A percentile compares a stretch with the other conserved stretches of the same genome.
Evolutionary conservation across 2,797 vertebrate species (phyloP).

Genomic region (Eidolon dupreanum): DNA sequence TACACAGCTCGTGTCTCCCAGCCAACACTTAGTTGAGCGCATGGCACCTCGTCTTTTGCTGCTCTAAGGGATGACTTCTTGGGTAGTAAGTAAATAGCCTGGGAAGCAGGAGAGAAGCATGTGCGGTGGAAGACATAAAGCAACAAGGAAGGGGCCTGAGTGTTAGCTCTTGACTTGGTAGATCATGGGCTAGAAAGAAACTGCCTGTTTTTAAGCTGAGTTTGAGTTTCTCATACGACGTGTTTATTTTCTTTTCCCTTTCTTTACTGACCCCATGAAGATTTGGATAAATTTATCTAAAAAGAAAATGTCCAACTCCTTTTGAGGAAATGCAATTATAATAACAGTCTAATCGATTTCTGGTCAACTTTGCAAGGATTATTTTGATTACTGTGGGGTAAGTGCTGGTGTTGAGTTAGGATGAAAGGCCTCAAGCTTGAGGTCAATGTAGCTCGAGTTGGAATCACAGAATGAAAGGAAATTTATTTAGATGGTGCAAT

Average conservation of each 20-base stretch:
- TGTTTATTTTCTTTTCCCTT: background rate
- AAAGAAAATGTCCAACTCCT: background rate
- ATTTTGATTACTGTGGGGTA: background rate
- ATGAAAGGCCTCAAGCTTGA: background rate
- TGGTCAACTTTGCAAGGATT: background rate
- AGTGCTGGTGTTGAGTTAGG: background rate
- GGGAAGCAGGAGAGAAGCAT: background rate
- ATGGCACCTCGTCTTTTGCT: background rate
- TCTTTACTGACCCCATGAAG: background rate
- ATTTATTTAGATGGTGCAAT: background rate
- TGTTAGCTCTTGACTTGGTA: background rate
- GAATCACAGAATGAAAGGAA: background rate
- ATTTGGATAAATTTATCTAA: background rate
- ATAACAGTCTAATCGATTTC: background rate
- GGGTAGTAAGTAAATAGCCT: background rate
- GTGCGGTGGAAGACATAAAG: background rate
- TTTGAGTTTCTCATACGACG: background rate
- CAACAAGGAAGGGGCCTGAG: background rate
- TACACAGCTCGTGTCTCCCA: accelerated
- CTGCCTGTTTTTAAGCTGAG: background rate
- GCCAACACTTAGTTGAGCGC: too few species aligned
- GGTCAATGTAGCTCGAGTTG: background rate
- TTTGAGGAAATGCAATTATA: background rate
- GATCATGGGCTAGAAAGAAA: accelerated
- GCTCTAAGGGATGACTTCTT: background rate